Conservation (phyloP, 2,888 invertebrate genomes). For the Tachina grossa region DNA sequence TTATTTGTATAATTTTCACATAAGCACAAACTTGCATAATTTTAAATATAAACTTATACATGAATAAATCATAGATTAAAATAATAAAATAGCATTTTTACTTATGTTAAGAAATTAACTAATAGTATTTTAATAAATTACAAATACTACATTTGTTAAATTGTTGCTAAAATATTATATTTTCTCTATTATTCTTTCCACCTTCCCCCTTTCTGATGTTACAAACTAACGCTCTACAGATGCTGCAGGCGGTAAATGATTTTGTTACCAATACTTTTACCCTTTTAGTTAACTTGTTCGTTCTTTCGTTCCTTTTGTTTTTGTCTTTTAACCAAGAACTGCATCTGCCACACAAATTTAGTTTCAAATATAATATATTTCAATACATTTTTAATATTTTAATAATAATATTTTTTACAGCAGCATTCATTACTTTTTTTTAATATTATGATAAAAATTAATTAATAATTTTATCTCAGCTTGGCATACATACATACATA, state of each 20-base stretch:
- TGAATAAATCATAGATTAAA: constrained; percentile 44
- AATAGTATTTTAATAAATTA: neutral
- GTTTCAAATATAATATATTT: constrained; percentile 37
- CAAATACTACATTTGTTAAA: constrained; percentile 6
- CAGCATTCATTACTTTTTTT: constrained; percentile 21
- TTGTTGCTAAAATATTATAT: constrained; percentile 52
- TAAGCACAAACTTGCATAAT: neutral
- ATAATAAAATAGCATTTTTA: constrained; percentile 40
- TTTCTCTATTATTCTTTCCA: constrained; percentile 65
- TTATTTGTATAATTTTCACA: constrained; percentile 26
- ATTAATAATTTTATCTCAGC: constrained; percentile 24
- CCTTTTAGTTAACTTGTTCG: constrained; percentile 48
- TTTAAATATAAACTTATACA: constrained; percentile 3
- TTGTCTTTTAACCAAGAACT: constrained; percentile 31
- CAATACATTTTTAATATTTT: constrained; percentile 22
- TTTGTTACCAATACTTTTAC: constrained; percentile 72
- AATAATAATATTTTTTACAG: constrained; percentile 19
- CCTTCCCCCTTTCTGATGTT: constrained; percentile 29
- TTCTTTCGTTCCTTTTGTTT: constrained; percentile 26
- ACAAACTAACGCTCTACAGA: constrained; percentile 77
- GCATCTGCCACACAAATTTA: constrained; percentile 64
- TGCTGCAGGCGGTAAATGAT: constrained; percentile 78
- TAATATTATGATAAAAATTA: neutral
- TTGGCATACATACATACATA: constrained; percentile 12
- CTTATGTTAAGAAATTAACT: constrained; percentile 26